These are phyloP conservation scores for Ditylenchus weischeri DNA, from an alignment of 2,888 invertebrate species.

Conservation along the genomic window DNA sequence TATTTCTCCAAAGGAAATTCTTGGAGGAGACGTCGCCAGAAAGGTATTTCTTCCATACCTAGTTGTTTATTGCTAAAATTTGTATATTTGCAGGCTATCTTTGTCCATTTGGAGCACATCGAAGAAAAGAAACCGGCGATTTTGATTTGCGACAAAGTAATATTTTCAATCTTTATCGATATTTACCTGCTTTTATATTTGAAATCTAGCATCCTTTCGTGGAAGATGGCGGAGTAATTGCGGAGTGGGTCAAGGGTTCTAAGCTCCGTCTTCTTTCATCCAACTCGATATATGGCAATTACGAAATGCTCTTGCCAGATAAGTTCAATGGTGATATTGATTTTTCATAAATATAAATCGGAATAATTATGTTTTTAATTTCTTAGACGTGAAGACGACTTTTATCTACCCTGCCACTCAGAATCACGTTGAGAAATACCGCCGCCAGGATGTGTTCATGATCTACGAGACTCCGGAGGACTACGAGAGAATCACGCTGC, in stretches of 20 bases:
- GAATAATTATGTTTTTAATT: neutral
- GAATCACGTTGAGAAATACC: conserved; percentile 84
- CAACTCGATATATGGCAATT: conserved; percentile 54
- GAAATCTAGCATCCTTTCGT: conserved; percentile 40
- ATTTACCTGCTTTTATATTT: conserved; percentile 28
- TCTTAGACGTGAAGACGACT: conserved; percentile 77
- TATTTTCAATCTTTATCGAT: neutral
- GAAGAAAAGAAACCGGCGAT: conserved; percentile 44
- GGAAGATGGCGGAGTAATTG: conserved; percentile 34
- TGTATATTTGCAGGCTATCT: conserved; percentile 36
- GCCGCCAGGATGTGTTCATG: conserved; percentile 71
- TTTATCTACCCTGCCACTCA: conserved; percentile 89
- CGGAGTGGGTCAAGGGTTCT: conserved; percentile 26
- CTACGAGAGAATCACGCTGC: conserved; percentile 76
- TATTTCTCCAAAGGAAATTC: conserved; percentile 42
- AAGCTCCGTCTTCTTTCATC: conserved; percentile 40
- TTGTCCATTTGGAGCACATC: conserved; percentile 41
- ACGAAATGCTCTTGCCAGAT: conserved; percentile 31
- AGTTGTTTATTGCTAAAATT: neutral
- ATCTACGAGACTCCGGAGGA: conserved; percentile 79
- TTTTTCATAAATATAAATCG: neutral
- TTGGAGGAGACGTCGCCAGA: conserved; percentile 42
- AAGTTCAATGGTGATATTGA: conserved; percentile 40
- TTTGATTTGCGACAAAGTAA: conserved; percentile 33
- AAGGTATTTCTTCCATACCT: conserved; percentile 35